Evolutionary conservation across 1,140 invertebrate genomes (phyloP).

Genomic region (Megathymus violae): DNA sequence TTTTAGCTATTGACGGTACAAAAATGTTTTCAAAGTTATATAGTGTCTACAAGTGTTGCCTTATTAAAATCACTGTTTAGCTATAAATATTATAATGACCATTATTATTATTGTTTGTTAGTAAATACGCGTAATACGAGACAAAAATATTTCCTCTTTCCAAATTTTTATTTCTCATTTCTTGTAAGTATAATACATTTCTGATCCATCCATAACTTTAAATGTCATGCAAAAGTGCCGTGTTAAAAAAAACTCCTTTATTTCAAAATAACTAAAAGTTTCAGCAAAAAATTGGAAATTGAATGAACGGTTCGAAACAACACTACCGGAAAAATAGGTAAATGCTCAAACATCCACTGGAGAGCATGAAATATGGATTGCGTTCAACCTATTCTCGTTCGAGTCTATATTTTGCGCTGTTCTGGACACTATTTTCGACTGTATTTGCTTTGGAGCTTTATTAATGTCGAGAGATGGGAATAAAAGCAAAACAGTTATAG

Average conservation of each 20-base stretch:
- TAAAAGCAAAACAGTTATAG: background rate
- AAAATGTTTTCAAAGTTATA: no score
- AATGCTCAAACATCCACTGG: background rate
- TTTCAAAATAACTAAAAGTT: constrained; percentile 9
- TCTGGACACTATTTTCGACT: constrained; percentile 2
- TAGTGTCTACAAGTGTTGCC: no score
- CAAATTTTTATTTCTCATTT: no score
- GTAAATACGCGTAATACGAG: no score
- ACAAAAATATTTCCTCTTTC: no score
- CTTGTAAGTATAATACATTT: no score
- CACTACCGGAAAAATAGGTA: constrained; percentile 21
- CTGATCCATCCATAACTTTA: no score
- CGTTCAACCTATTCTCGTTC: constrained; percentile 20
- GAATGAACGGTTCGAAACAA: constrained; percentile 18
- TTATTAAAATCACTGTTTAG: no score
- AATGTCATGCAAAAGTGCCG: no score
- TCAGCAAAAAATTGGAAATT: constrained; percentile 23
- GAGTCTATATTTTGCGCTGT: constrained; percentile 13
- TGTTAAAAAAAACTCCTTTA: constrained; percentile 9
- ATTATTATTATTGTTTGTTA: no score
- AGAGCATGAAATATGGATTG: constrained; percentile 22
- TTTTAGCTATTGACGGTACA: no score
- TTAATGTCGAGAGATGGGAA: background rate
- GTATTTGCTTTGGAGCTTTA: background rate
- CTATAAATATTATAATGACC: no score